These are phyloP conservation scores for Morpho achilles DNA, from an alignment of 2,888 invertebrate genomes.

Conservation along the genomic window DNA sequence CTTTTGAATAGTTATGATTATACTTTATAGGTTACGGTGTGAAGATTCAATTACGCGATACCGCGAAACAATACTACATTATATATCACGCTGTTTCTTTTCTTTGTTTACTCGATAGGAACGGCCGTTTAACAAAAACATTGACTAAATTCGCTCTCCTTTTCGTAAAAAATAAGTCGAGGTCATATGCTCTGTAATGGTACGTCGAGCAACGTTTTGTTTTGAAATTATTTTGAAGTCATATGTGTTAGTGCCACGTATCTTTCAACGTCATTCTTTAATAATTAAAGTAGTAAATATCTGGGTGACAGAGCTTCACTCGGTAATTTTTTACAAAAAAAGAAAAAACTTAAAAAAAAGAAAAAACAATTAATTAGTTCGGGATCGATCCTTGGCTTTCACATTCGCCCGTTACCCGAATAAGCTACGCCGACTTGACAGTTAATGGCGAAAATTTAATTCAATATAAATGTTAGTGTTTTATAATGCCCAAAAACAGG, in stretches of 20 bases:
- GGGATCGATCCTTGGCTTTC: too few species aligned
- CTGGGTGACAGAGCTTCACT: too few species aligned
- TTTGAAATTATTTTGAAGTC: slow-evolving; percentile 5
- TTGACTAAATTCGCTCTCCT: slow-evolving; percentile 46
- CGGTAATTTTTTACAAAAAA: too few species aligned
- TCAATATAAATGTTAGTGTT: too few species aligned
- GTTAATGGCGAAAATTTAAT: too few species aligned
- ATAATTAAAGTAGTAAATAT: too few species aligned
- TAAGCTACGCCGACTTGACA: too few species aligned
- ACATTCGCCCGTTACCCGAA: too few species aligned
- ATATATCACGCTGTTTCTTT: slow-evolving; percentile 48
- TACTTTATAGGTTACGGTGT: slow-evolving; percentile 46
- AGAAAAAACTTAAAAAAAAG: too few species aligned
- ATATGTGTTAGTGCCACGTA: neutral
- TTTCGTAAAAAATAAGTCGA: slow-evolving; percentile 35
- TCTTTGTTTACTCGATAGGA: slow-evolving; percentile 58
- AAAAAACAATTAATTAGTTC: too few species aligned
- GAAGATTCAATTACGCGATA: slow-evolving; percentile 71
- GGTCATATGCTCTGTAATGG: slow-evolving; percentile 29
- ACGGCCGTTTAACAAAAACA: slow-evolving; percentile 49
- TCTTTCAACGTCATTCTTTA: neutral
- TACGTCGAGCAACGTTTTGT: slow-evolving; percentile 14
- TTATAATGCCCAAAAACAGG: too few species aligned
- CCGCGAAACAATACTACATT: slow-evolving; percentile 56
- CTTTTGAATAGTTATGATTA: slow-evolving; percentile 19